Evolutionary conservation across 2,113 vertebrate species (phyloP).

Genomic region (Leucoraja erinaceus): DNA sequence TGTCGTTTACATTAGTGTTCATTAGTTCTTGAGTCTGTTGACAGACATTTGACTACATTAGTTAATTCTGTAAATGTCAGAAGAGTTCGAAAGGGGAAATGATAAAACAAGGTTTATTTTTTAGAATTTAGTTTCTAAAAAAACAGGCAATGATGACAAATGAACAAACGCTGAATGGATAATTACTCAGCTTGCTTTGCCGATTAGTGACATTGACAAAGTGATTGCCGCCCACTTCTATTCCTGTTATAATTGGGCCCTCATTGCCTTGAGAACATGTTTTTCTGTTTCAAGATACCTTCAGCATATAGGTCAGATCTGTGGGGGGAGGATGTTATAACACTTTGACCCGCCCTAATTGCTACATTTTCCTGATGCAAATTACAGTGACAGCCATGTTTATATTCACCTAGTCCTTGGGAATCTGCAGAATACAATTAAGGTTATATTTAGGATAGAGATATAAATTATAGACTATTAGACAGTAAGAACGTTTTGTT

Average conservation of each 20-base stretch:
- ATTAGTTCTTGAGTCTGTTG: neutral
- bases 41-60: neutral
- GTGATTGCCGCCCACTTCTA: slow-evolving; percentile 5
- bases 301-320: neutral
- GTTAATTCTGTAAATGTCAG: neutral
- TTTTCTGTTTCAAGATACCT: slow-evolving; percentile 31
- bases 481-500: neutral
- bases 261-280: slow-evolving; percentile 14
- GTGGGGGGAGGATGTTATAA: neutral
- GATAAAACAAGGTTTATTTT: neutral
- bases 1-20: neutral
- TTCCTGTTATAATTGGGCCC: slow-evolving; percentile 15
- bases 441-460: neutral
- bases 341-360: neutral
- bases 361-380: neutral
- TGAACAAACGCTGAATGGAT: slow-evolving; percentile 29
- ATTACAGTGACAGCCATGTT: slow-evolving; percentile 3
- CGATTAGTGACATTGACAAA: neutral
- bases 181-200: slow-evolving; percentile 25
- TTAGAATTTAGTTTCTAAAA: slow-evolving; percentile 18
- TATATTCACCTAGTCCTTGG: neutral
- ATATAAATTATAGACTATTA: neutral
- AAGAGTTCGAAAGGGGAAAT: neutral
- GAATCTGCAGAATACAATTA: neutral
- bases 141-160: neutral